These are phyloP conservation scores for Hymenopus coronatus DNA, from an alignment of 2,888 invertebrate genomes.

Conservation along the genomic window DNA sequence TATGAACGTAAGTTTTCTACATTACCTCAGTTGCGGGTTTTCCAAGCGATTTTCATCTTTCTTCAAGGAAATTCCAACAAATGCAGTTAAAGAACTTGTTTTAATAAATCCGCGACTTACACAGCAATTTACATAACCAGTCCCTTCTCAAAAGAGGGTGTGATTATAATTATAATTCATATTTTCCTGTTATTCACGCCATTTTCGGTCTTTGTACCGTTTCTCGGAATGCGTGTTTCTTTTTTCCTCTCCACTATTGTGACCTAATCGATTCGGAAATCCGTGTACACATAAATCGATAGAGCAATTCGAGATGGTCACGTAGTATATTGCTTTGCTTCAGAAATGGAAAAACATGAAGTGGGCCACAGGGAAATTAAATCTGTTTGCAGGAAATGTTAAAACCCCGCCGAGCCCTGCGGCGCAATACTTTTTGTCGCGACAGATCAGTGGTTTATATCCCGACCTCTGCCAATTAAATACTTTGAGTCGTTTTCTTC, in stretches of 20 bases:
- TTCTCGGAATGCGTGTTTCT: background rate
- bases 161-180: background rate
- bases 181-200: background rate
- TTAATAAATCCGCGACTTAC: background rate
- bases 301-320: background rate
- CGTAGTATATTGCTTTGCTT: background rate
- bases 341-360: background rate
- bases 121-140: background rate
- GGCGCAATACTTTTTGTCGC: no score
- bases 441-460: no score
- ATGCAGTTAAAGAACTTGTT: background rate
- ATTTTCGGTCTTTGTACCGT: background rate
- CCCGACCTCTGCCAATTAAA: no score
- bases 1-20: no score
- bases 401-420: background rate
- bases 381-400: background rate
- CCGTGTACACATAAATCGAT: background rate
- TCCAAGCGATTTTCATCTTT: background rate
- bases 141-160: background rate
- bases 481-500: no score
- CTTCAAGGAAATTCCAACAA: background rate
- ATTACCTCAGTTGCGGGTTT: background rate
- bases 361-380: background rate
- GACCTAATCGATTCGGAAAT: background rate
- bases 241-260: background rate